Evolutionary conservation across 53 echinoderm and acorn worm genomes (phyloP), one percentile per base, ranked within the genome.

Genomic region (Arbacia lixula): DNA sequence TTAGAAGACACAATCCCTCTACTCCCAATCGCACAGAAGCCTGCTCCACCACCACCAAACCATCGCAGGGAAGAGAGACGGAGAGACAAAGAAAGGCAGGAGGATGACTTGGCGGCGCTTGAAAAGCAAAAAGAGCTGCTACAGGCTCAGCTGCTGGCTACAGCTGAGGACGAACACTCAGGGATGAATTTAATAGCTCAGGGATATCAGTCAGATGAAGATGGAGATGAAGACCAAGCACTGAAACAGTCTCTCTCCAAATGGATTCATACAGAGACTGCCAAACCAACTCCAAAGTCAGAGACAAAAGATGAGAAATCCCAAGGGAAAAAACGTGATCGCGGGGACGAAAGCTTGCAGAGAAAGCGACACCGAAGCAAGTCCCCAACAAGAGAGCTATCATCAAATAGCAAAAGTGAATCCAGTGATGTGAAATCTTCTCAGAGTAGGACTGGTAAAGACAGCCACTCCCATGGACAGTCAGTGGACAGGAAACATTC

Each of bases 81-180:
- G 46, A 52, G 35, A 58, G 72, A 49, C n/a, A 31, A 21, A 60
- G 60, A 5, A 60, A 5, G 6, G 22, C 87, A 85, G 34, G 85
- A 73, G 2, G 82, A 66, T 3, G 82, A 78, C 20, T 58, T 98
- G 58, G 92, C 87, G 26, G 98, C 91, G 22, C 88, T 98, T 30
- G 98, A 94, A 69, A 94, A 94, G 76, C 98, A 98, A 84, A 98
- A 98, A 54, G 88, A 89, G 10, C 86, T 92, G 17, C 72, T 98
- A 14, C 94, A 94, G 85, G 92, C 92, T 4, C 92, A 94, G 60
- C 85, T 98, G 37, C 85, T 90, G 80, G 89, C 72, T 54, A 83
- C 89, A 79, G 85, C 79, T 60, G 90, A 89, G 51, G 73, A 91
- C 66, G 74, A 86, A 67, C 82, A 91, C 66, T 93, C 96, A 24